Base-by-base conservation (phyloP, 2,888 invertebrate genomes). In the Lampropteryx suffumata region DNA sequence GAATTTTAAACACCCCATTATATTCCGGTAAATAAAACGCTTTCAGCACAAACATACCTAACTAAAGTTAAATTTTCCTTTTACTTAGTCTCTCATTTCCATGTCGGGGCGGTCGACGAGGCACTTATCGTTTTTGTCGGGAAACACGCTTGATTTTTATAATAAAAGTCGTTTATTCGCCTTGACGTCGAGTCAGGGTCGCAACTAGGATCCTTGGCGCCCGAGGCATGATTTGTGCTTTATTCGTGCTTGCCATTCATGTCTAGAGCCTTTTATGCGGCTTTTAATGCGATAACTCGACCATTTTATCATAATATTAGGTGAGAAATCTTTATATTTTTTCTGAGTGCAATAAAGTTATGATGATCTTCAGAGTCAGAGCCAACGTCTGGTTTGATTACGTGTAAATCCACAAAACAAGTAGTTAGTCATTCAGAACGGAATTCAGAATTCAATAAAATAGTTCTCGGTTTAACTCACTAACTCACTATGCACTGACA, bases 101-200 rank as follows among this genome's bases (percentile, higher is more conserved):
- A 69, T 70, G 69, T 69, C 71, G 59, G 69, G 71, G 64, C 65
- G 67, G 69, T 57, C 66, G 69, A 66, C 71, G 62, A 70, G 73
- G 41, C 56, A 50, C 59, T 62, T 45, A 30, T 54, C 54, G 45
- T 52, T 56, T 55, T 61, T 63, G 56, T 49, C 41, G 42, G 50
- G 33, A 54, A 54, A 57, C 57, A 77, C 66, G 69, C 73, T 76
- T 78, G 77, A 81, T 81, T 84, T 61, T 82, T 80, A 77, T 79
- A 73, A 76, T 76, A 80, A 77, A 80, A 80, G 70, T 74, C 65
- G 76, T 79, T 76, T 73, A 73, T 73, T 58, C 71, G 71, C 53
- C 44, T 48, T 49, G 48, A 70, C 69, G 76, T 59, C 64, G 70
- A 71, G 71, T 68, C 71, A 53, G 53, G 27, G 35, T 1, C 39